phyloP scores from a whole-genome alignment of 2,797 vertebrate species.

The Sebastes matsubarae region DNA sequence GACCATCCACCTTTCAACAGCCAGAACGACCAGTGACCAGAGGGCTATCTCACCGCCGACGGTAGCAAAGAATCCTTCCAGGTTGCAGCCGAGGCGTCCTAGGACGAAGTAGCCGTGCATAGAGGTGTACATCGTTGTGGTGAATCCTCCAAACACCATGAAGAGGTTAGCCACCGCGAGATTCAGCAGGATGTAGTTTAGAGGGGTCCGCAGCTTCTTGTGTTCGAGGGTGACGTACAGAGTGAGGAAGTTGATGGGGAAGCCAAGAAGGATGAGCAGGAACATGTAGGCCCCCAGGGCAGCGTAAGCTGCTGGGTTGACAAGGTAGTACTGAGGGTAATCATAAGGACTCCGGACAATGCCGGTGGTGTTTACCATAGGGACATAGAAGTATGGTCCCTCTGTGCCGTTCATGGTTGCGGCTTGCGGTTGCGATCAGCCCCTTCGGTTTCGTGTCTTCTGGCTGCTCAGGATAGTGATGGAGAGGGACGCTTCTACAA shows the following conservation, averaged over 20 bases:
- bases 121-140: constrained; percentile 92
- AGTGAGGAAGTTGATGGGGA: constrained; percentile 97
- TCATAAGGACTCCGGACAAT: constrained; percentile 93
- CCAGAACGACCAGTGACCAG: constrained; percentile 95
- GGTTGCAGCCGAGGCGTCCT: constrained; percentile 89
- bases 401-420: constrained; percentile 97
- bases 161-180: constrained; percentile 93
- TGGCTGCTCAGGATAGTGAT: constrained; percentile 68
- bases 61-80: constrained; percentile 96
- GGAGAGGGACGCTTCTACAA: constrained; percentile 74
- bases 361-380: constrained; percentile 91
- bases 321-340: constrained; percentile 96
- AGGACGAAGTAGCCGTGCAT: constrained; percentile 96
- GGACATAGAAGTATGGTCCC: constrained; percentile 93
- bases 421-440: constrained; percentile 84
- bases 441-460: constrained; percentile 83
- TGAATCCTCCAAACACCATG: constrained; percentile 97
- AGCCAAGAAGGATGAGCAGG: constrained; percentile 91
- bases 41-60: constrained; percentile 92
- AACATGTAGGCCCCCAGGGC: constrained; percentile 94
- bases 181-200: constrained; percentile 98
- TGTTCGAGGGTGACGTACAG: constrained; percentile 95
- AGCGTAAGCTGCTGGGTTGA: constrained; percentile 89
- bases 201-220: constrained; percentile 96
- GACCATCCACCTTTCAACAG: constrained; percentile 93